Conservation (phyloP, 2,113 vertebrate species). For the Sminthopsis crassicaudata region DNA sequence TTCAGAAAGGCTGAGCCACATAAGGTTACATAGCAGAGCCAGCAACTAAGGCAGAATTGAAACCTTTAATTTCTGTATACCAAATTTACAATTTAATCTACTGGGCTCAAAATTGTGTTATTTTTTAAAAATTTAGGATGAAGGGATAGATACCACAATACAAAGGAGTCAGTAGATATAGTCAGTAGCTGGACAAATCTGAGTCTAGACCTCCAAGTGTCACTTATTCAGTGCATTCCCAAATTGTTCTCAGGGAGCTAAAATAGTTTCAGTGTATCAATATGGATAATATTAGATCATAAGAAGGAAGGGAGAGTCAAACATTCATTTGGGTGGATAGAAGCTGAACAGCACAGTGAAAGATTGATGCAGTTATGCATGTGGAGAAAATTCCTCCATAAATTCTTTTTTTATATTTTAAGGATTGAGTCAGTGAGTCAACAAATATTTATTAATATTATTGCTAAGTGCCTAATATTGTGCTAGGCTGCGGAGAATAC, state of each 20-base stretch:
- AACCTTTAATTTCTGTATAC: not conserved
- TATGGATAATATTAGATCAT: not conserved
- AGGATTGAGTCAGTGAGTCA: not conserved
- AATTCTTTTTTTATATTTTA: not conserved
- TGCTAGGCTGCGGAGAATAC: not conserved
- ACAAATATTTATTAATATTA: not conserved
- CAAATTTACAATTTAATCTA: not conserved
- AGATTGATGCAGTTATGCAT: not conserved
- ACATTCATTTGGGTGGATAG: not conserved
- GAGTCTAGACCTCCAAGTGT: not conserved
- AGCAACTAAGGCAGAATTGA: not conserved
- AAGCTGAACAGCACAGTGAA: not conserved
- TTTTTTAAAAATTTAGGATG: not conserved
- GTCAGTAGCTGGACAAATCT: not conserved
- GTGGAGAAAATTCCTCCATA: not conserved
- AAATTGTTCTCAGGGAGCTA: not conserved
- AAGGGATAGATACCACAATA: not conserved
- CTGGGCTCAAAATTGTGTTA: not conserved
- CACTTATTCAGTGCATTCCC: not conserved
- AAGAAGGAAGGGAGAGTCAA: not conserved
- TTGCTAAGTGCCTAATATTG: not conserved
- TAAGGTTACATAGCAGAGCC: not conserved
- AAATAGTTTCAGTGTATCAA: not conserved
- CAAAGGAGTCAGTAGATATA: not conserved
- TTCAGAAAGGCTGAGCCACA: not conserved